Base-by-base conservation (phyloP, 2,888 invertebrate species). In the Lottia gigantea region DNA sequence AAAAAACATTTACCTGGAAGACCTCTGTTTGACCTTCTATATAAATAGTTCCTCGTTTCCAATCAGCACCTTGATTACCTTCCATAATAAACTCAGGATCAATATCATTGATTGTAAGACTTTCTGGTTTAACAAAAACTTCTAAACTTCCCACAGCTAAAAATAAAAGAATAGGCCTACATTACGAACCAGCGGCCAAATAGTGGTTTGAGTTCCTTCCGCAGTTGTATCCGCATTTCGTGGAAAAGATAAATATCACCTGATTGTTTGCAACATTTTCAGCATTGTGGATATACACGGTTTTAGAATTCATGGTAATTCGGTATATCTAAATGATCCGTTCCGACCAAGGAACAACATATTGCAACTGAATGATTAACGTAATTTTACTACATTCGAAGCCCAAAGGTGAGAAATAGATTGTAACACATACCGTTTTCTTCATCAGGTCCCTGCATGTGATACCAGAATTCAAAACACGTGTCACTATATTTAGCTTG, bases 401-500 rank as follows among this genome's bases (percentile, higher is more conserved):
- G 31, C 31, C 6, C 31, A 6, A 31, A 31, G 6, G 31, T 31
- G 31, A 31, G 31, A 31, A 31, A 40, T 19, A 19, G 19, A 66
- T 25, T 46, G 12, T 19, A 61, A 11, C 11, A 12, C 16, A 2
- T 68, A 66, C 68, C 62, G 26, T 68, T 69, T 47, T 61, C 65
- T n/a, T 76, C 79, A 6, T 67, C 73, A 2, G 74, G 76, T 25
- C 84, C 84, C 2, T 71, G 69, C 79, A 83, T 82, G 66, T 83
- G 83, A 68, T 83, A 84, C 78, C 78, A 84, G 67, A 84, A 81
- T 45, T 78, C 77, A 63, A 84, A 74, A 62, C 84, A 84, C 62
- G 74, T 75, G 14, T 77, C 74, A 55, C 75, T 74, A 12, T 72
- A 25, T 7, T 74, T 68, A 1, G 74, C 64, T 0, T 71, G 67